Evolutionary conservation across 2,888 invertebrate genomes (phyloP).

Genomic region (Lasioglossum vierecki): DNA sequence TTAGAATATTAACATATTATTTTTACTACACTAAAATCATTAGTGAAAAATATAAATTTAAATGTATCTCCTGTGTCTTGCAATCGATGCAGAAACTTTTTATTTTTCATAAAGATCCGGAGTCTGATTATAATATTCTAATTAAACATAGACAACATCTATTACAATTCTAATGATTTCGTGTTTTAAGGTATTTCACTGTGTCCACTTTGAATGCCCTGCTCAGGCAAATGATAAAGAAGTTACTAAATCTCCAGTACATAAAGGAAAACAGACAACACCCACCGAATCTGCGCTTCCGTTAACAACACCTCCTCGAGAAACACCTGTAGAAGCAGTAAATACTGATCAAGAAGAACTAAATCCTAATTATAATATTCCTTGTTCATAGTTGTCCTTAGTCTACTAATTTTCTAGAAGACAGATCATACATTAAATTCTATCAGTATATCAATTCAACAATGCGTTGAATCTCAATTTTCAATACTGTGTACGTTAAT

Average conservation of each 20-base stretch:
- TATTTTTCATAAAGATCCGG: too few relatives aligned
- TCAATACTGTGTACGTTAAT: constrained; percentile 3
- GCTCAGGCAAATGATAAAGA: constrained; percentile 85
- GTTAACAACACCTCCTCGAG: constrained; percentile 67
- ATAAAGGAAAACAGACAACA: constrained; percentile 63
- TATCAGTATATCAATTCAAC: background rate
- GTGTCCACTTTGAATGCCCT: constrained; percentile 99
- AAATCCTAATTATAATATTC: constrained; percentile 63
- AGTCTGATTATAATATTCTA: background rate
- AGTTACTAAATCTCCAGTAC: constrained; percentile 68
- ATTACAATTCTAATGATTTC: background rate
- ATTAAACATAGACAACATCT: background rate
- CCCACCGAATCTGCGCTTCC: constrained; percentile 17
- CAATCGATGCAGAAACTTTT: too few relatives aligned
- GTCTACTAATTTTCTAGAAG: constrained; percentile 6
- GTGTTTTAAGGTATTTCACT: constrained; percentile 94
- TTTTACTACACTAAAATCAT: too few relatives aligned
- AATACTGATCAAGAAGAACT: constrained; percentile 77
- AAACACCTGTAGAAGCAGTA: constrained; percentile 79
- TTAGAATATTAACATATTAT: too few relatives aligned
- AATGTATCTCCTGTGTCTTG: too few relatives aligned
- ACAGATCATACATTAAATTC: constrained; percentile 18
- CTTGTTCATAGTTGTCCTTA: constrained; percentile 15
- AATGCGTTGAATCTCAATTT: constrained; percentile 8
- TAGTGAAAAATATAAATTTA: too few relatives aligned